phyloP scores from a whole-genome alignment of 2,888 invertebrate genomes.

The Drosophila lacicola region DNA sequence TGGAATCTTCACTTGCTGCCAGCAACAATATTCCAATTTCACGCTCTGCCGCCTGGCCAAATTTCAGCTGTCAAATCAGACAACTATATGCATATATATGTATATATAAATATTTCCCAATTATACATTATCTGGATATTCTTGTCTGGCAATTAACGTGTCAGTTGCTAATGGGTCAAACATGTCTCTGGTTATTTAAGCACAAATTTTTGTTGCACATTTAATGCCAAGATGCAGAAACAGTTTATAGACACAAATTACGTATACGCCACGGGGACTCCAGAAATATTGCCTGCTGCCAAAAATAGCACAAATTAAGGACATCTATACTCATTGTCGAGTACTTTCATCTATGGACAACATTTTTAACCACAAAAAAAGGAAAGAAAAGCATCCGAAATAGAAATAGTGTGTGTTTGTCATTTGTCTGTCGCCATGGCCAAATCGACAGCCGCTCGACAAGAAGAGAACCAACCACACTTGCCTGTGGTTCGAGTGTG shows the following conservation, averaged over 20 bases:
- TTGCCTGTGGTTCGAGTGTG: constrained; percentile 35
- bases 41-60: not conserved
- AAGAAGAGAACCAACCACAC: constrained; percentile 28
- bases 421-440: constrained; percentile 30
- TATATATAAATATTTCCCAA: not conserved
- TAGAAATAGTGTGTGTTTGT: constrained; percentile 19
- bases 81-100: not conserved
- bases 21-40: not conserved
- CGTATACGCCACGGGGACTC: constrained; percentile 29
- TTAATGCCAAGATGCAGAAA: not conserved
- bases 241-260: constrained; percentile 5
- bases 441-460: constrained; percentile 34
- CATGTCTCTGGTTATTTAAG: not conserved
- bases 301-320: constrained; percentile 2
- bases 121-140: not conserved
- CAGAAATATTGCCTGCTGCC: no score
- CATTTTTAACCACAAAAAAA: constrained; percentile 1
- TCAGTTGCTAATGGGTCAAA: constrained; percentile 11
- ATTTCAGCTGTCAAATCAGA: constrained; percentile 1
- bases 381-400: not conserved
- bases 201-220: not conserved
- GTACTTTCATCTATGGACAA: constrained; percentile 11
- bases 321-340: not conserved
- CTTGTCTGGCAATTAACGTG: constrained; percentile 8
- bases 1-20: no score